Evolutionary conservation across 2,888 invertebrate species (phyloP), one percentile per base, ranked within the genome.

Genomic region (Phorcus lineatus): DNA sequence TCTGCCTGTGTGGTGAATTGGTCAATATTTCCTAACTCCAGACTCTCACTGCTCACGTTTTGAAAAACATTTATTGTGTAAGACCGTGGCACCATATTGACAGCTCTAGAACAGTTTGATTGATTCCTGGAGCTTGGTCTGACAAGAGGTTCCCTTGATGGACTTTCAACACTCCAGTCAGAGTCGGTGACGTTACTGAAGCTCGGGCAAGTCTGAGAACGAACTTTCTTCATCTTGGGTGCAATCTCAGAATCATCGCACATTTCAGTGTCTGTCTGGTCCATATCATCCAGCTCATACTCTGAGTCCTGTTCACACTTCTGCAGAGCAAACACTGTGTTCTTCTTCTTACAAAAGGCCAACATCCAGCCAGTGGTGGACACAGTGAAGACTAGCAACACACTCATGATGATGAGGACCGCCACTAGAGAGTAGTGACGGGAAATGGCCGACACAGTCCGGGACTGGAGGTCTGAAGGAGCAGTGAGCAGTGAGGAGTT

Each of bases 311-410:
- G 88, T 74, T 91, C 91, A 78, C 87, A 87, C 82, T 89, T 91
- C 81, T 89, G 91, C 62, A 89, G 82, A 52, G 86, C 89, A 81
- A 91, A 92, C 28, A 92, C 91, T 0, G 90, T 84, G 86, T 92
- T 92, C 78, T 90, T 90, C 82, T 92, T 92, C 79, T 88, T 86
- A 80, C 92, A 92, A 86, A 92, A 91, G 22, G 91, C 86, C 19
- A 92, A 80, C 9, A 92, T 83, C 3, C 90, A 88, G 0, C 87
- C 87, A 0, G 91, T 90, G 16, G 91, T 83, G 0, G 89, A 84
- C 16, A 92, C 55, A 2, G 91, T 91, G 19, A 92, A 83, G 57
- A 88, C 87, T 67, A 91, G 83, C 76, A 92, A 91, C 19, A 92
- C 83, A n/a, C 88, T 86, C 79, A 90, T 88, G 11, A 91, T 87